A percentile compares a stretch with the other conserved stretches of the same genome.
These are phyloP conservation scores for Upupa epops DNA, from an alignment of 2,113 vertebrate species.

Conservation along the genomic window DNA sequence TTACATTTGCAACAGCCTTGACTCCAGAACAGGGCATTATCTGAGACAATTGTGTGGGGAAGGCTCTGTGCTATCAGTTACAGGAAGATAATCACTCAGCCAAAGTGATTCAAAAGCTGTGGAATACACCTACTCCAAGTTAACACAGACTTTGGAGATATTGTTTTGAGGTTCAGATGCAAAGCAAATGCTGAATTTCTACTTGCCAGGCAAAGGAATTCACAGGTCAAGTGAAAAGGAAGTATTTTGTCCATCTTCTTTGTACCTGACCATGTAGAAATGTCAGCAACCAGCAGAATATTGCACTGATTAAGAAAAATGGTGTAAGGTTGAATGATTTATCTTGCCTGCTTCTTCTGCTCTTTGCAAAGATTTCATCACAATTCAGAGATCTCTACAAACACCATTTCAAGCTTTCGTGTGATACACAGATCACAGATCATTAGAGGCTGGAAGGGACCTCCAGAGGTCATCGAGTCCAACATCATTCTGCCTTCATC, in stretches of 20 bases:
- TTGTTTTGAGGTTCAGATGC: not conserved
- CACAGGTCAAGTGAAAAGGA: not conserved
- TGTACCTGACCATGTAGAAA: not conserved
- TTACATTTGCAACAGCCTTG: not conserved
- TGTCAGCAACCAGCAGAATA: not conserved
- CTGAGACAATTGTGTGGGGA: not conserved
- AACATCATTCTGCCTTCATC: not conserved
- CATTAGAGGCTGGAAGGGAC: no score
- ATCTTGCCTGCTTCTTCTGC: not conserved
- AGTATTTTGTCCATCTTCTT: not conserved
- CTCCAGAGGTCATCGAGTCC: no score
- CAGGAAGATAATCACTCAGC: not conserved
- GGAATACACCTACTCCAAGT: not conserved
- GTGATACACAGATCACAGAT: no score
- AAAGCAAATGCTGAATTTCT: not conserved
- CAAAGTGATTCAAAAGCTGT: not conserved
- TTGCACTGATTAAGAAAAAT: not conserved
- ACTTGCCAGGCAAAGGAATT: not conserved
- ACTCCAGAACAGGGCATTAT: not conserved
- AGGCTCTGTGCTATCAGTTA: not conserved
- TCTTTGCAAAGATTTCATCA: not conserved
- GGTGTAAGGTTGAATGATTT: not conserved
- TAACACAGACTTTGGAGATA: not conserved
- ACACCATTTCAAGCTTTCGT: not conserved
- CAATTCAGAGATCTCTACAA: not conserved